phyloP scores from a whole-genome alignment of 1,140 invertebrate genomes.

The Cherax destructor region DNA sequence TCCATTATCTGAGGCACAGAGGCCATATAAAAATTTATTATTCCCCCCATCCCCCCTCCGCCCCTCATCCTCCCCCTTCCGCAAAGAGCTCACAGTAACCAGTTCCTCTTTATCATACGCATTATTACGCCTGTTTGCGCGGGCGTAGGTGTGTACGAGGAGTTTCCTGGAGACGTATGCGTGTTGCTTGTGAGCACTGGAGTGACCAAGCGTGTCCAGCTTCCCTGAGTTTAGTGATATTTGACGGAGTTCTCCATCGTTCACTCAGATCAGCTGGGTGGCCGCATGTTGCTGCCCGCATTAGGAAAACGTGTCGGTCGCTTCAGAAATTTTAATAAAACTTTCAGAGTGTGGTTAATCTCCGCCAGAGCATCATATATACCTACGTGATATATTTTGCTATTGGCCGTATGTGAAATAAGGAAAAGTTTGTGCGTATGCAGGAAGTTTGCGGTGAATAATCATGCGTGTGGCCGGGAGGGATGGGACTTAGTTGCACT shows the following conservation, averaged over 20 bases:
- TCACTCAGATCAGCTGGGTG: conserved; percentile 66
- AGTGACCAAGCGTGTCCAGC: conserved; percentile 11
- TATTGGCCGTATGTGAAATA: too few species aligned
- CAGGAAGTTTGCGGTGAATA: neutral
- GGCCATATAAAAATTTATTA: conserved; percentile 71
- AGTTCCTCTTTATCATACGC: conserved; percentile 24
- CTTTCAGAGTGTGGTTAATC: neutral
- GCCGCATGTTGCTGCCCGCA: conserved; percentile 60
- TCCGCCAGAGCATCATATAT: too few species aligned
- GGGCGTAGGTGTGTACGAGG: neutral
- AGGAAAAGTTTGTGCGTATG: too few species aligned
- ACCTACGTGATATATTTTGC: too few species aligned
- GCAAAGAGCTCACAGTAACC: conserved; percentile 62
- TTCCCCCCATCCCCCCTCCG: conserved; percentile 45
- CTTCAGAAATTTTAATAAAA: neutral
- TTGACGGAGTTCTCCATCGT: conserved; percentile 45
- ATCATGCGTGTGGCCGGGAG: conserved; percentile 55
- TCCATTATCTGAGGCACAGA: conserved; percentile 70
- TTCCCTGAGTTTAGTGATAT: conserved; percentile 22
- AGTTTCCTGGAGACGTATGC: neutral
- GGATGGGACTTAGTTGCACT: conserved; percentile 45
- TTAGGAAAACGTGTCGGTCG: conserved; percentile 46
- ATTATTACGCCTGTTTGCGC: conserved; percentile 12
- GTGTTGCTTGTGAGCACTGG: neutral
- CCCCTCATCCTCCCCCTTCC: conserved; percentile 54